A percentile compares a stretch with the other conserved stretches of the same genome.
Evolutionary conservation across 2,888 invertebrate species (phyloP).

Genomic region (Malthinus seriepunctatus): DNA sequence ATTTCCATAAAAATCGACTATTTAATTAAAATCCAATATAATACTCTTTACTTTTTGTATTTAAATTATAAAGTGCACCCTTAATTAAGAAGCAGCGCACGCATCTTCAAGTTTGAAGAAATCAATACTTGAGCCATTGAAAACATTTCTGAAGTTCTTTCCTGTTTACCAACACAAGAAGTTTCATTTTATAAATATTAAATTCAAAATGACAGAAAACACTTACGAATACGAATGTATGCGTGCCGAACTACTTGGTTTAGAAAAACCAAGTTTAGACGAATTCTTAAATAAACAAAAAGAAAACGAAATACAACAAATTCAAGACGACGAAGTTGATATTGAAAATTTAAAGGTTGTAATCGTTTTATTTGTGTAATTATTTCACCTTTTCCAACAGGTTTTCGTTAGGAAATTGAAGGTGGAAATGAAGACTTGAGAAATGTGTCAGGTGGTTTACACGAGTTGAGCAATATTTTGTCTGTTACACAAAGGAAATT

Average conservation of each 20-base stretch:
- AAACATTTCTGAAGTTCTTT: too few species aligned
- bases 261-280: conserved; percentile 68
- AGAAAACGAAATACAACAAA: conserved; percentile 49
- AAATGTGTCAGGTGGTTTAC: conserved; percentile 71
- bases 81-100: neutral
- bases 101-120: neutral
- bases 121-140: neutral
- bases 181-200: too few species aligned
- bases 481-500: conserved; percentile 84
- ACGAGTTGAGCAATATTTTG: conserved; percentile 79
- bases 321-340: conserved; percentile 60
- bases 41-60: too few species aligned
- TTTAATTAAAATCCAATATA: too few species aligned
- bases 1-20: too few species aligned
- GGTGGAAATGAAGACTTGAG: conserved; percentile 63
- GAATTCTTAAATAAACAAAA: conserved; percentile 66
- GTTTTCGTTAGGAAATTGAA: conserved; percentile 62
- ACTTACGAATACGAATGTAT: conserved; percentile 78
- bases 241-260: conserved; percentile 76
- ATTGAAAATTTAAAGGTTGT: conserved; percentile 55
- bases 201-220: conserved; percentile 60
- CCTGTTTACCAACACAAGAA: too few species aligned
- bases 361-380: neutral
- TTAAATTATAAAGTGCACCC: too few species aligned
- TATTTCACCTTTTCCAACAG: neutral